Percentiles rank a stretch among this genome's conserved stretches.
Evolutionary conservation across 2,113 vertebrate species (phyloP).

Genomic region (Myanophis thanlyinensis): DNA sequence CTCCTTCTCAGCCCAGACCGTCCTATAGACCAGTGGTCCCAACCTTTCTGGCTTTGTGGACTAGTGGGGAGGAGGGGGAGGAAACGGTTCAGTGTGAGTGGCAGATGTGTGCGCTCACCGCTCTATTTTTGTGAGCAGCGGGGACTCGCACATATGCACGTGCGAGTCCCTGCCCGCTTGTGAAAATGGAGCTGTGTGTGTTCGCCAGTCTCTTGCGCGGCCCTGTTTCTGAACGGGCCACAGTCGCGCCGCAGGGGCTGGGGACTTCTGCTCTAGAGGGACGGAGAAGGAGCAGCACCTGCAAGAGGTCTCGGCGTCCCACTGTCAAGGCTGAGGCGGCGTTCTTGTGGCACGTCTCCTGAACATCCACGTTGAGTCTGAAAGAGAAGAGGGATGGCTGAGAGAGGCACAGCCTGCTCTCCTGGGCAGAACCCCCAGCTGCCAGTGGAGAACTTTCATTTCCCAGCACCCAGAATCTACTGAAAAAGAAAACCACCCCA

Average conservation of each 20-base stretch:
- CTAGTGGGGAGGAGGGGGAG: too few relatives aligned
- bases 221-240: not conserved
- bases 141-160: not conserved
- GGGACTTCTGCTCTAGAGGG: not conserved
- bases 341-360: constrained; percentile 96
- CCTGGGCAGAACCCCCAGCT: not conserved
- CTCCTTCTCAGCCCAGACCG: not conserved
- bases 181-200: not conserved
- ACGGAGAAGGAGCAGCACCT: constrained; percentile 73
- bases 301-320: constrained; percentile 90
- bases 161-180: not conserved
- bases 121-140: not conserved
- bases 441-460: not conserved
- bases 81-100: not conserved
- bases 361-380: constrained; percentile 92
- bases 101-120: too few relatives aligned
- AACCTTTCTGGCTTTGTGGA: not conserved
- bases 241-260: not conserved
- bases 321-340: constrained; percentile 83
- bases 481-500: not conserved
- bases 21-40: not conserved
- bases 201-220: not conserved
- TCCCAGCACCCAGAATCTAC: not conserved
- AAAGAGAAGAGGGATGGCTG: constrained; percentile 12
- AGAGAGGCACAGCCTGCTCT: too few relatives aligned